Base-by-base conservation (phyloP, 2,888 invertebrate species). In the Pelosia muscerda region DNA sequence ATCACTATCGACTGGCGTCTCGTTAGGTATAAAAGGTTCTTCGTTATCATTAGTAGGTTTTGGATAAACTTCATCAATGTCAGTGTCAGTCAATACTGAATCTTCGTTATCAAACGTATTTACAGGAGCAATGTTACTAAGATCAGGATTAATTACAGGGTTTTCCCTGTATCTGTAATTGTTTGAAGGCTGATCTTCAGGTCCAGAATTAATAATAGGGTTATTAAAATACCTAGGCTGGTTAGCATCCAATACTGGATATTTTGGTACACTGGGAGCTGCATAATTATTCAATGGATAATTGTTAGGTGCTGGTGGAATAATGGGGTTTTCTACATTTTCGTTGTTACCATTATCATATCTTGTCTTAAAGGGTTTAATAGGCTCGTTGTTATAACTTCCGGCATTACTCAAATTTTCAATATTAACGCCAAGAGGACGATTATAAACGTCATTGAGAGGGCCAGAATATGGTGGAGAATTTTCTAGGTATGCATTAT, bases 81-180 rank as follows among this genome's bases (percentile, higher is more conserved):
- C 23, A 65, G 65, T 11, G 22, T 65, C 59, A 34, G 19, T 34
- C 2, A 19, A 22, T 23, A 13, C 22, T 49, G 54, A 5, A 55
- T 67, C 22, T 49, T 34, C 60, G 56, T 73, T 66, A 42, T 74
- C 73, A 15, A 68, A 57, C 23, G 38, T 62, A 63, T 63, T 66
- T 25, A 53, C 31, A 63, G 34, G 53, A 22, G 9, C 34, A 19
- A 53, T 23, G 25, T 69, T 57, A 55, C 58, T 64, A 66, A 65
- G 63, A 38, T 13, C 61, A 31, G 62, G 11, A 49, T 62, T 49
- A 13, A 62, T 56, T 15, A 31, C 23, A 31, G 66, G 56, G 13
- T 22, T 59, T 9, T 66, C 26, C 9, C 23, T n/a, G 60, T 63
- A 11, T 19, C 31, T 15, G 23, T 60, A 22, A 59, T 15, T 38